Percentiles rank a stretch among this genome's conserved stretches.
phyloP scores from a whole-genome alignment of 2,113 vertebrate species.

The Verasper variegatus region DNA sequence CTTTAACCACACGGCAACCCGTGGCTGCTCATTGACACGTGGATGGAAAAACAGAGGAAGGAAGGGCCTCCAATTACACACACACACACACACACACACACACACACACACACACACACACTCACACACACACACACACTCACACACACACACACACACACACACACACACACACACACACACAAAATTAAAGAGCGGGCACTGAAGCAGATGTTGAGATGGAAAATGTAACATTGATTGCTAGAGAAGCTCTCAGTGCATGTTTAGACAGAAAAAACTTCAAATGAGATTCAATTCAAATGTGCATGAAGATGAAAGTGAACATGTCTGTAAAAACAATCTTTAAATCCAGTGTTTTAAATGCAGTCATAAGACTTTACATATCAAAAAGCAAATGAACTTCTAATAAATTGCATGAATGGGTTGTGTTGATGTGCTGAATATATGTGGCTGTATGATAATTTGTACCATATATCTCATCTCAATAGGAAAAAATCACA shows the following conservation, averaged over 20 bases:
- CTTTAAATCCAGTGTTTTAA: neutral
- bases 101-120: no score
- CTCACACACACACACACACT: neutral
- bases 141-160: neutral
- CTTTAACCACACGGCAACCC: conserved; percentile 22
- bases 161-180: neutral
- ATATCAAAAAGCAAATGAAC: no score
- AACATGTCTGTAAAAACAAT: no score
- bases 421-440: neutral
- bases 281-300: neutral
- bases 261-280: neutral
- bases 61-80: neutral
- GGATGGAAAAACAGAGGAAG: conserved; percentile 9
- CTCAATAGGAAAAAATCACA: neutral
- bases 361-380: no score
- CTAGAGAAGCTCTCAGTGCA: neutral
- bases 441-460: neutral
- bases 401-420: no score
- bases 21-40: neutral
- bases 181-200: neutral
- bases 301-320: no score
- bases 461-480: neutral
- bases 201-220: conserved; percentile 17
- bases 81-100: neutral
- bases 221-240: neutral